These are phyloP conservation scores for Pterobdella sp. DNA, from an alignment of 2,888 invertebrate genomes.

Conservation along the genomic window DNA sequence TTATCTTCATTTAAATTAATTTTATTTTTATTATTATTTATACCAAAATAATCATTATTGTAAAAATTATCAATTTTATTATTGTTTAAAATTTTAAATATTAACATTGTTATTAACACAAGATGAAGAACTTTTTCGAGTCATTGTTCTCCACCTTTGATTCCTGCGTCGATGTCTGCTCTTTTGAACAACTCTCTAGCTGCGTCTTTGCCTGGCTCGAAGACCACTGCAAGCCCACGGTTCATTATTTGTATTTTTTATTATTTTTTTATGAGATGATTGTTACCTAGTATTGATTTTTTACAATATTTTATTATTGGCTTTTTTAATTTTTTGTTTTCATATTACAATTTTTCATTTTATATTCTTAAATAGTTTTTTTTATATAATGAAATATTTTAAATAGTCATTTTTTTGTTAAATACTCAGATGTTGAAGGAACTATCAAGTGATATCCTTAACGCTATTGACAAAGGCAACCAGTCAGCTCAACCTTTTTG, in stretches of 20 bases:
- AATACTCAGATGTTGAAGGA: too few species aligned
- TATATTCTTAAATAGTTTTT: not conserved
- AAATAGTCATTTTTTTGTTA: too few species aligned
- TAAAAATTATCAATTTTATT: not conserved
- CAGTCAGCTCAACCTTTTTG: too few species aligned
- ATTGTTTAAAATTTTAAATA: not conserved
- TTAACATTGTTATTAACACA: slow-evolving; percentile 39
- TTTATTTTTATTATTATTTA: too few species aligned
- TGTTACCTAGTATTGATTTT: not conserved
- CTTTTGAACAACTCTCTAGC: slow-evolving; percentile 84
- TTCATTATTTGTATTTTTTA: slow-evolving; percentile 18
- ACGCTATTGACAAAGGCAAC: too few species aligned
- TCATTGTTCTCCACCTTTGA: slow-evolving; percentile 82
- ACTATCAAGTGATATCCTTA: too few species aligned
- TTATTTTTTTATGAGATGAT: not conserved
- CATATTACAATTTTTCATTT: not conserved
- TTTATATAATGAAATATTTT: not conserved
- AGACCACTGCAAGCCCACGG: slow-evolving; percentile 82
- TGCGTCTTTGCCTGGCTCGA: slow-evolving; percentile 94
- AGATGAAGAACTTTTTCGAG: slow-evolving; percentile 93
- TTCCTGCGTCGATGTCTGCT: slow-evolving; percentile 69
- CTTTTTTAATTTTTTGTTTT: not conserved
- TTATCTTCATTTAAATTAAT: too few species aligned
- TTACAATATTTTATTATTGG: not conserved
- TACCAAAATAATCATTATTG: not conserved